Percentiles rank a stretch among this genome's conserved stretches.
These are phyloP conservation scores for Crossaster papposus DNA, from an alignment of 53 echinoderm and acorn worm genomes.

Conservation along the genomic window DNA sequence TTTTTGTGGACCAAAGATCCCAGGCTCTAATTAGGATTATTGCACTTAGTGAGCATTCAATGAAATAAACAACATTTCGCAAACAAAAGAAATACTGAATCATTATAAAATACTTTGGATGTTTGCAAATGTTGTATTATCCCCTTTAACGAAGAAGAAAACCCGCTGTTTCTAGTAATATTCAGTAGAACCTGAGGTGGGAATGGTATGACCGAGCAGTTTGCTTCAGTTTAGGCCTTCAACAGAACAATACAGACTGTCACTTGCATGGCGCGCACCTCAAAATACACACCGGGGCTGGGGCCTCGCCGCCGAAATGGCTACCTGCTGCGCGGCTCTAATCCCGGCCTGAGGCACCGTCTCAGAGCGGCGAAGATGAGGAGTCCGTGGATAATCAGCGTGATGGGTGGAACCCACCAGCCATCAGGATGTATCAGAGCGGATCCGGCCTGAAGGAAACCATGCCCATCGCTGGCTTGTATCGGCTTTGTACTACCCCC, in stretches of 20 bases:
- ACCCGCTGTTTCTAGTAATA: too few species aligned
- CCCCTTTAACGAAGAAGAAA: neutral
- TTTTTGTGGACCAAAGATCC: too few species aligned
- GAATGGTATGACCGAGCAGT: constrained; percentile 59
- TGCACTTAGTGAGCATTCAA: too few species aligned
- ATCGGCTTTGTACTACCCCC: neutral
- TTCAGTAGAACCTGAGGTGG: neutral
- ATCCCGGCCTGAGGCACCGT: constrained; percentile 39
- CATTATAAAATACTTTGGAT: too few species aligned
- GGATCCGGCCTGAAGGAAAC: constrained; percentile 54
- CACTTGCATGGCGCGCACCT: neutral
- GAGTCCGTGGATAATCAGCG: constrained; percentile 35
- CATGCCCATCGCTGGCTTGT: constrained; percentile 31
- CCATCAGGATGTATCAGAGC: constrained; percentile 54
- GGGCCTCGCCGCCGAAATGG: constrained; percentile 18
- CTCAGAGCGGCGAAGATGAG: constrained; percentile 20
- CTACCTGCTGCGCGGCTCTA: constrained; percentile 36
- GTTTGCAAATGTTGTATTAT: neutral
- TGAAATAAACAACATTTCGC: too few species aligned
- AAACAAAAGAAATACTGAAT: too few species aligned
- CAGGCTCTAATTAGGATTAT: too few species aligned
- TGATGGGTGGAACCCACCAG: constrained; percentile 31
- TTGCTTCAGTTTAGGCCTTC: neutral
- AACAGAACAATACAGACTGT: neutral
- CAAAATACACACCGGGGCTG: neutral